Evolutionary conservation across 92 coral and sea anemone species (phyloP).

Genomic region (Diadumene lineata): DNA sequence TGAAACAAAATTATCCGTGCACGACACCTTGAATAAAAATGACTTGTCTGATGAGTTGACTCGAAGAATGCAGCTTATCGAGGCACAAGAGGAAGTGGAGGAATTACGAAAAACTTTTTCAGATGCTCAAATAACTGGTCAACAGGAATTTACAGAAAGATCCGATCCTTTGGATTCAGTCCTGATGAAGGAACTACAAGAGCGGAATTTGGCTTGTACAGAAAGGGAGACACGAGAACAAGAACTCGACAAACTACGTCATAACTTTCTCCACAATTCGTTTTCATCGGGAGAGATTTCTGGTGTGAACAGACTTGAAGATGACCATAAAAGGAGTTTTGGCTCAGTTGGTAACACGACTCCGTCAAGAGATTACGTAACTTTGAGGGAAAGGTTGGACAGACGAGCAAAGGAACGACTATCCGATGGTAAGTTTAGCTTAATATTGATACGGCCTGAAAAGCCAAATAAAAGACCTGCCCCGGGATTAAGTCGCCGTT

Average conservation of each 20-base stretch:
- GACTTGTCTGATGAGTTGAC: background rate
- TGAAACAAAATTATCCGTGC: background rate
- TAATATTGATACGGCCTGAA: too few relatives aligned
- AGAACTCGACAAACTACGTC: background rate
- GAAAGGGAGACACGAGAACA: too few relatives aligned
- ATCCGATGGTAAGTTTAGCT: slow-evolving; percentile 21
- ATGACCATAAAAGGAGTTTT: slow-evolving; percentile 5
- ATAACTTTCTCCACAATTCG: background rate
- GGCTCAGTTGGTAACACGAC: slow-evolving; percentile 7
- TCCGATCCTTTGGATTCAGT: too few relatives aligned
- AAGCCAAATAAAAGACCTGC: too few relatives aligned
- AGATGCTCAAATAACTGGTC: slow-evolving; percentile 8
- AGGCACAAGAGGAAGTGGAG: slow-evolving; percentile 27
- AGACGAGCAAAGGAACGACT: slow-evolving; percentile 6
- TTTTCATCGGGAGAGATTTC: slow-evolving; percentile 1
- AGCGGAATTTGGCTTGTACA: background rate
- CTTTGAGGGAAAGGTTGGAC: slow-evolving; percentile 24
- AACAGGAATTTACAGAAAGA: too few relatives aligned
- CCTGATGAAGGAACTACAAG: background rate
- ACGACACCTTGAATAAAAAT: background rate
- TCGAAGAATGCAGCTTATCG: slow-evolving; percentile 1
- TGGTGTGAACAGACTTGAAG: background rate
- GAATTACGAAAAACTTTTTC: background rate
- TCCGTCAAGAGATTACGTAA: slow-evolving; percentile 30
- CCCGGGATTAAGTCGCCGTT: too few relatives aligned